phyloP scores from a whole-genome alignment of 2,888 invertebrate genomes.

The Pimpla rufipes region DNA sequence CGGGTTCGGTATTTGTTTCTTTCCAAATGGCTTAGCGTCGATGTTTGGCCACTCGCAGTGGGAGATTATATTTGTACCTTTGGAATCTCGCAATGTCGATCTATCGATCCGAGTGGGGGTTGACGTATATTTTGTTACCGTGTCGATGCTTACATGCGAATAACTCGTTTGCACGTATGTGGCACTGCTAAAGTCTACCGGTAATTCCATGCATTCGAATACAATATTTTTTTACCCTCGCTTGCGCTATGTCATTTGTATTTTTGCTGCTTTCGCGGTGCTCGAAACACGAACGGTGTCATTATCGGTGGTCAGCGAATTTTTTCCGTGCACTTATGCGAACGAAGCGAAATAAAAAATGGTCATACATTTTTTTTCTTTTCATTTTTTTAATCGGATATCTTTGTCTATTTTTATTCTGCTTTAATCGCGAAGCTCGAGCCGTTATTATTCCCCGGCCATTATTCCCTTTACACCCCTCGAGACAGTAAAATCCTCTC shows the following conservation, averaged over 20 bases:
- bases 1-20: background rate
- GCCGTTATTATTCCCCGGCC: conserved; percentile 1
- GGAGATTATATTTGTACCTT: conserved; percentile 8
- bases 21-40: background rate
- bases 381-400: background rate
- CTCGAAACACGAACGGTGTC: background rate
- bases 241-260: background rate
- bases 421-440: conserved; percentile 2
- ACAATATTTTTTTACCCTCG: background rate
- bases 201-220: background rate
- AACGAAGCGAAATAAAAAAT: no score
- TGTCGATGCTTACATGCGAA: conserved; percentile 42
- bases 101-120: conserved; percentile 45
- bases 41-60: conserved; percentile 7
- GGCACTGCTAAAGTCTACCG: background rate
- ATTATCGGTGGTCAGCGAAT: background rate
- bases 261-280: background rate
- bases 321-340: background rate
- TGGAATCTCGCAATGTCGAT: conserved; percentile 38
- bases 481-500: conserved; percentile 65
- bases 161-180: conserved; percentile 50
- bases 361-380: background rate
- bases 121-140: conserved; percentile 1
- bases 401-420: background rate
- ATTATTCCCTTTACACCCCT: conserved; percentile 15